A percentile compares a stretch with the other conserved stretches of the same genome.
phyloP scores from a whole-genome alignment of 2,888 invertebrate species.

The Notodonta ziczac region DNA sequence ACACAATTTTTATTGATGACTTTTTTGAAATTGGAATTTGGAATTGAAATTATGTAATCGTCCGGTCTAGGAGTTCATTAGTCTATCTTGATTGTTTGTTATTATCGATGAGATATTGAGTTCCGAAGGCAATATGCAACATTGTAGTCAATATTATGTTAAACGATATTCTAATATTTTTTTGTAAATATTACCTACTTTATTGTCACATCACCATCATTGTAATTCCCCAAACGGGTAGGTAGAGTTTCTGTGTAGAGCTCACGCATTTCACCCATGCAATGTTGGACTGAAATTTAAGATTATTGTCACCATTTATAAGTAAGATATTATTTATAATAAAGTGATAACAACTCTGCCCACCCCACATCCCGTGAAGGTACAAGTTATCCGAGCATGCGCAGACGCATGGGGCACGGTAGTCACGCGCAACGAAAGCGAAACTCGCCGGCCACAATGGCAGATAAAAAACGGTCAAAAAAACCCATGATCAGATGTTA shows the following conservation, averaged over 20 bases:
- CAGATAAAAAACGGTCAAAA: conserved; percentile 46
- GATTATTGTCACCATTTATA: too few relatives aligned
- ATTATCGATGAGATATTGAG: too few relatives aligned
- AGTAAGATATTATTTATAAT: neutral
- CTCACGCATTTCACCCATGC: too few relatives aligned
- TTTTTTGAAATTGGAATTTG: neutral
- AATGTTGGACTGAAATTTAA: too few relatives aligned
- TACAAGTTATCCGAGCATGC: conserved; percentile 16
- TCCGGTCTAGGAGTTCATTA: neutral
- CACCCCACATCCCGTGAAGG: conserved; percentile 2
- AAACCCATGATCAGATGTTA: conserved; percentile 44
- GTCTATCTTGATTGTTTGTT: neutral
- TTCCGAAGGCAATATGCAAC: too few relatives aligned
- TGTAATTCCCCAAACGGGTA: too few relatives aligned
- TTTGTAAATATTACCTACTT: too few relatives aligned
- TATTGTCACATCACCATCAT: too few relatives aligned
- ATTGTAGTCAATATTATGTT: too few relatives aligned
- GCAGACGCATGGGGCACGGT: conserved; percentile 20
- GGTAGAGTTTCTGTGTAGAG: too few relatives aligned
- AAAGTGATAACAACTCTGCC: neutral
- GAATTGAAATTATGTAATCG: conserved; percentile 3
- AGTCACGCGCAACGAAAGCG: conserved; percentile 70
- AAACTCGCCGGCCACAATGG: conserved; percentile 46
- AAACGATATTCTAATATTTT: too few relatives aligned
- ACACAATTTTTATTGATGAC: conserved; percentile 24